Percentiles rank a stretch among this genome's conserved stretches.
Conservation (phyloP, 1,140 invertebrate species). For the Trichoplusia ni region DNA sequence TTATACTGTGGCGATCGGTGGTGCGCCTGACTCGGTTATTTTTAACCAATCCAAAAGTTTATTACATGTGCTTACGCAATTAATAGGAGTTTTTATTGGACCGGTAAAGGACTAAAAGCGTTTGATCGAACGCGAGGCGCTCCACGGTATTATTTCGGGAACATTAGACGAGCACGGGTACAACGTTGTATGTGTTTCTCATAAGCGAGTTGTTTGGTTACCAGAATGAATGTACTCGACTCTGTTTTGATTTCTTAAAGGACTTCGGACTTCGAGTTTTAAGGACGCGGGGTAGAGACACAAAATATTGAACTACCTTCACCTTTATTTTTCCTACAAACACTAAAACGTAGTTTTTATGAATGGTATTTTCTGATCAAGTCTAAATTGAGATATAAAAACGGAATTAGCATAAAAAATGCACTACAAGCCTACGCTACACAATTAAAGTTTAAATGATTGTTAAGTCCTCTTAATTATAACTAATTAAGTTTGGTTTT, state of each 20-base stretch:
- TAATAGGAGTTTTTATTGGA: conserved; percentile 78
- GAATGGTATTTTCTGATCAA: too few relatives aligned
- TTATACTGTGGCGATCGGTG: conserved; percentile 66
- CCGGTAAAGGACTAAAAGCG: conserved; percentile 73
- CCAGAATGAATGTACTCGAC: background rate
- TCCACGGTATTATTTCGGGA: conserved; percentile 49
- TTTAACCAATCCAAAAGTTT: conserved; percentile 78
- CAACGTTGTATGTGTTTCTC: conserved; percentile 19
- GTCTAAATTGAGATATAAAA: too few relatives aligned
- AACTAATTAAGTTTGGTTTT: too few relatives aligned
- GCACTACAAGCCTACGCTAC: too few relatives aligned
- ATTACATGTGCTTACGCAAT: conserved; percentile 78
- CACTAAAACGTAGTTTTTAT: too few relatives aligned
- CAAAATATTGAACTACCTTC: too few relatives aligned
- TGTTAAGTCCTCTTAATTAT: too few relatives aligned
- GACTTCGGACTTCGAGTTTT: background rate
- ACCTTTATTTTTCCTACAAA: too few relatives aligned
- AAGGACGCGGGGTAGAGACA: background rate
- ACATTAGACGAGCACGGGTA: conserved; percentile 21
- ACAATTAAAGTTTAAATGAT: too few relatives aligned
- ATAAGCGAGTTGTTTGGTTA: conserved; percentile 19
- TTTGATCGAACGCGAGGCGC: conserved; percentile 59
- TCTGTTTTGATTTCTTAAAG: background rate
- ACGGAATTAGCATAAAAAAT: too few relatives aligned
- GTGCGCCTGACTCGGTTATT: conserved; percentile 69